Evolutionary conservation across 2,888 invertebrate genomes (phyloP), one percentile per base, ranked within the genome.

Genomic region (Erynnis tages): DNA sequence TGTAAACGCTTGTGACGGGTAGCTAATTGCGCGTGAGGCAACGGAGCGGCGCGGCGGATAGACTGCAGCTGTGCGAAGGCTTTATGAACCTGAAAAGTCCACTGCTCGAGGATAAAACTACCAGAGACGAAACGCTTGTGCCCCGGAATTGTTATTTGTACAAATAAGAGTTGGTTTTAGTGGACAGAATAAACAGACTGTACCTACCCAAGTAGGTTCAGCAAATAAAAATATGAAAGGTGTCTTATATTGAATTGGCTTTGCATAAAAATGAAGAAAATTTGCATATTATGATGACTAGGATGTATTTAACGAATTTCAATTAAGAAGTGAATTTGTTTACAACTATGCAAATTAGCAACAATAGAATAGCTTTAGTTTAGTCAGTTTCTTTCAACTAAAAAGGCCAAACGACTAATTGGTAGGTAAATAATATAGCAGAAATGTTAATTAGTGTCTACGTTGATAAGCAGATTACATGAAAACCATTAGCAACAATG

Each of bases 1-100:
- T 87, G 85, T 87, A 86, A 88, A 88, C 87, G 87, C 85, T 88
- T 77, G 78, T 88, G 88, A 89, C 88, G 88, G 87, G 73, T 85
- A 82, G 88, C 87, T 88, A 89, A 89, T 88, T 86, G 88, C 77
- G 82, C 86, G 80, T 81, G 82, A 85, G 80, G 86, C 41, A 66
- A 76, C 68, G 62, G 57, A 62, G 66, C 61, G 62, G 16, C 25
- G 10, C 29, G 35, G 35, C 45, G 27, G 46, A 47, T 47, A 47
- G 38, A 47, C 38, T 25, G 35, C 14, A 21, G 47, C 47, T 46
- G 44, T 35, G 29, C 37, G 47, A 19, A 48, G 38, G 38, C 48
- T 48, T 48, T 50, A 50, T 43, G 50, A 35, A 43, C 50, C 50
- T 41, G 23, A 50, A 50, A 50, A 43, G 45, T 35, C 45, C 45